Percentiles rank a stretch among this genome's conserved stretches.
Conservation (phyloP, 2,797 vertebrate genomes). For the Bryconaethiops microstoma region DNA sequence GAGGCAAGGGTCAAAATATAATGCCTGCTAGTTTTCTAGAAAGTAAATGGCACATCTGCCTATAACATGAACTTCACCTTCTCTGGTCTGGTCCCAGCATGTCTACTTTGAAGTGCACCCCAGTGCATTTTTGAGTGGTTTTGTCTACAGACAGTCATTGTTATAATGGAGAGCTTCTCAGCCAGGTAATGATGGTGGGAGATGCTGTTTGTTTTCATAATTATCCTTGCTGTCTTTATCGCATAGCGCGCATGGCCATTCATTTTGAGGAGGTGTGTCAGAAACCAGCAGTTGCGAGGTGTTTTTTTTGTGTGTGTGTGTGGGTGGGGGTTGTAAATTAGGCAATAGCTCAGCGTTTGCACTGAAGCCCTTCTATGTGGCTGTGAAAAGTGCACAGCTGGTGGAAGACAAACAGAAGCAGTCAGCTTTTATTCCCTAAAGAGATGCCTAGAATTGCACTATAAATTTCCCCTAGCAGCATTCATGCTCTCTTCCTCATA, state of each 20-base stretch:
- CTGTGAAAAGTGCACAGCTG: constrained; percentile 68
- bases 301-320: background rate
- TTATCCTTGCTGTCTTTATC: constrained; percentile 5
- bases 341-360: constrained; percentile 21
- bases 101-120: background rate
- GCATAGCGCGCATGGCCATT: background rate
- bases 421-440: constrained; percentile 41
- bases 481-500: constrained; percentile 33
- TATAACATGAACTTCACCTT: background rate
- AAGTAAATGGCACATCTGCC: background rate
- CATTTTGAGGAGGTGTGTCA: constrained; percentile 20
- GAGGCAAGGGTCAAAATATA: too few relatives aligned
- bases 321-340: background rate
- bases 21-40: too few relatives aligned
- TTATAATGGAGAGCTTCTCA: constrained; percentile 11
- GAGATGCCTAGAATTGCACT: constrained; percentile 18
- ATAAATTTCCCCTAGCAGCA: constrained; percentile 49
- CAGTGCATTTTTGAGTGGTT: background rate
- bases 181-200: background rate
- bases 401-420: constrained; percentile 42
- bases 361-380: constrained; percentile 8
- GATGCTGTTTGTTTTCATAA: constrained; percentile 14
- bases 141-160: background rate
- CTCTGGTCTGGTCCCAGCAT: background rate
- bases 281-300: constrained; percentile 21